Base-by-base conservation (phyloP, 2,113 vertebrate species). In the Equus przewalskii region DNA sequence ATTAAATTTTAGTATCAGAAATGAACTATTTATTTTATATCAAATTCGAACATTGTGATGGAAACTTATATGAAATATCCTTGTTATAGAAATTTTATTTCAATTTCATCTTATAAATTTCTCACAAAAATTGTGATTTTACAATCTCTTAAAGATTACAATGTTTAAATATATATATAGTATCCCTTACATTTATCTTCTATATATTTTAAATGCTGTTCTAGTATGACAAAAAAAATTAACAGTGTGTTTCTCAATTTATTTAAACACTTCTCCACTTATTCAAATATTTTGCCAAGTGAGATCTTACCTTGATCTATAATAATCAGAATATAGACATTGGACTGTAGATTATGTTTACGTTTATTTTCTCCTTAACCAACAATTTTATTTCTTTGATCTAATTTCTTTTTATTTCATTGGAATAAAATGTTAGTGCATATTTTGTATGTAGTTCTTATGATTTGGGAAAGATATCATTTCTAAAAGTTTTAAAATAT, bases 1-100 rank as follows among this genome's bases (percentile, higher is more conserved):
- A 36, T 54, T 91, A 81, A 58, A 70, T 44, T 64, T 92, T 87
- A 46, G 60, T 54, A 69, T 95, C 19, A 64, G 14, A 95, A 89
- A 51, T 56, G 15, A 46, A 44, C 2, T 16, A 30, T 92, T 56
- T 28, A 36, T 44, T 51, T 54, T 18, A 13, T 62, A 64, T 64
- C 5, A 56, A 22, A 92, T 70, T 91, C 3, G 30, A 93, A 80
- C 18, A 70, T 5, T n/a, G 0, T 54, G 46, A 62, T 73, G 14
- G 6, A 18, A 41, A 36, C 1, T 8, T 1, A 36, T 30, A 56
- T 51, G 1, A 60, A 70, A n/a, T 70, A 79, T 10, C 13, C 3
- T 44, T 79, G 15, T 51, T 33, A 24, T 6, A 51, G 0, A 89
- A 69, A 51, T 75, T 46, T 33, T 72, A 19, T 44, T 93, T 76